Percentiles rank a stretch among this genome's conserved stretches.
phyloP scores from a whole-genome alignment of 1,140 invertebrate species.

The Geopemphigus sp. region DNA sequence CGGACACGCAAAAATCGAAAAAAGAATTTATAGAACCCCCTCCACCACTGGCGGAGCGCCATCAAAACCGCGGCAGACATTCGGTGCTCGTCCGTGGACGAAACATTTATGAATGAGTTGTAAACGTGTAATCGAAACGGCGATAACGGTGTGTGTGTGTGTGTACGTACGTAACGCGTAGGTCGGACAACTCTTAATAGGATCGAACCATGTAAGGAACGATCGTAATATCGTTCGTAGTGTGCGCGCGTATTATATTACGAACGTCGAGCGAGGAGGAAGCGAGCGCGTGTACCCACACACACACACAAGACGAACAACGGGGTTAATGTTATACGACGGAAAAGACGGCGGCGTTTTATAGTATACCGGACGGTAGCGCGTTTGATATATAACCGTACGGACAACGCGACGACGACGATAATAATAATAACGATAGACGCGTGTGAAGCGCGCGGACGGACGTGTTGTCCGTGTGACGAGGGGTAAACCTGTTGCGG shows the following conservation, averaged over 20 bases:
- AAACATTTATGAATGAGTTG: background rate
- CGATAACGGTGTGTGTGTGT: background rate
- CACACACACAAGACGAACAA: too few relatives aligned
- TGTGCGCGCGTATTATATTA: background rate
- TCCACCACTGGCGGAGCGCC: background rate
- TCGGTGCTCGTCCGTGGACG: background rate
- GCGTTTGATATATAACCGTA: too few relatives aligned
- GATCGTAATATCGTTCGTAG: background rate
- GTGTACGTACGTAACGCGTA: background rate
- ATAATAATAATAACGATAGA: too few relatives aligned
- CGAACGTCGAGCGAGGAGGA: background rate
- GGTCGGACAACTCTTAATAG: background rate
- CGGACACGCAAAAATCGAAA: too few relatives aligned
- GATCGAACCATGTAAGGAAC: conserved; percentile 25
- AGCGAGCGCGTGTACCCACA: background rate
- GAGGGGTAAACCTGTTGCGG: too few relatives aligned
- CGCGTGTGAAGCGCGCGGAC: too few relatives aligned
- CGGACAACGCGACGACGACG: too few relatives aligned
- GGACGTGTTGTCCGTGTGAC: too few relatives aligned
- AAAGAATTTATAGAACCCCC: background rate
- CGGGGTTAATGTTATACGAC: conserved; percentile 16
- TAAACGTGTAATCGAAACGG: background rate
- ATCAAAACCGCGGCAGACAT: background rate
- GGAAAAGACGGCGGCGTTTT: background rate
- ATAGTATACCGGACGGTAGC: too few relatives aligned